Evolutionary conservation across 1,140 invertebrate genomes (phyloP).

Genomic region (Pseudomyrmex concolor): DNA sequence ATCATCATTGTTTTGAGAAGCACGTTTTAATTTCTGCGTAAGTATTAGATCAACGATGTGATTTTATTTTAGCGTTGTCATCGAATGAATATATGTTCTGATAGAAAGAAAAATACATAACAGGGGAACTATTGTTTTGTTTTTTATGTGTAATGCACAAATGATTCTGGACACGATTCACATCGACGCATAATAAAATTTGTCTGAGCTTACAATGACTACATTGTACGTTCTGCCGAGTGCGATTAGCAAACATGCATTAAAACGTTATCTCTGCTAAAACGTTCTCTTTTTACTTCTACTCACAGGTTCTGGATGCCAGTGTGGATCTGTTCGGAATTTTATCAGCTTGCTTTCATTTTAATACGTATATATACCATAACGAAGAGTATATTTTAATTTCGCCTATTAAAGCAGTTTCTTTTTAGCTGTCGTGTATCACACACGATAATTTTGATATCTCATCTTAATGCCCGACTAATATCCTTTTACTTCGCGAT

Average conservation of each 20-base stretch:
- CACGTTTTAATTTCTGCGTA: conserved; percentile 36
- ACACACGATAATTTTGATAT: conserved; percentile 64
- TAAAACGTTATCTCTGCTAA: conserved; percentile 64
- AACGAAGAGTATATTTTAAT: conserved; percentile 74
- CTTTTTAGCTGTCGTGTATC: conserved; percentile 53
- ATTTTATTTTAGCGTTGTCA: conserved; percentile 50
- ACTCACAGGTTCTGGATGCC: conserved; percentile 83
- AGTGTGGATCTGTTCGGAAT: conserved; percentile 79
- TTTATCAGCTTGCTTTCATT: conserved; percentile 82
- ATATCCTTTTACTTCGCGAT: conserved; percentile 75
- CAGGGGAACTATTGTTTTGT: no score
- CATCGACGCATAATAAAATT: conserved; percentile 62
- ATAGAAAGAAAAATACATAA: no score
- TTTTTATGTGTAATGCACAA: conserved; percentile 1
- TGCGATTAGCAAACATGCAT: conserved; percentile 54
- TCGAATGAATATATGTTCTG: conserved; percentile 5
- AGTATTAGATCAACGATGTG: conserved; percentile 37
- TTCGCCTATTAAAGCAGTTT: conserved; percentile 68
- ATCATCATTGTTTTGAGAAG: conserved; percentile 10
- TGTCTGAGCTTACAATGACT: conserved; percentile 40
- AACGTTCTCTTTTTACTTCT: conserved; percentile 75
- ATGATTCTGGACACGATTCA: conserved; percentile 78
- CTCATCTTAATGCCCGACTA: conserved; percentile 70
- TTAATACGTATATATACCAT: conserved; percentile 58
- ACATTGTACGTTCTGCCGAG: conserved; percentile 42